Conservation (phyloP, 2,888 invertebrate species). For the Metallyticus violacea region DNA sequence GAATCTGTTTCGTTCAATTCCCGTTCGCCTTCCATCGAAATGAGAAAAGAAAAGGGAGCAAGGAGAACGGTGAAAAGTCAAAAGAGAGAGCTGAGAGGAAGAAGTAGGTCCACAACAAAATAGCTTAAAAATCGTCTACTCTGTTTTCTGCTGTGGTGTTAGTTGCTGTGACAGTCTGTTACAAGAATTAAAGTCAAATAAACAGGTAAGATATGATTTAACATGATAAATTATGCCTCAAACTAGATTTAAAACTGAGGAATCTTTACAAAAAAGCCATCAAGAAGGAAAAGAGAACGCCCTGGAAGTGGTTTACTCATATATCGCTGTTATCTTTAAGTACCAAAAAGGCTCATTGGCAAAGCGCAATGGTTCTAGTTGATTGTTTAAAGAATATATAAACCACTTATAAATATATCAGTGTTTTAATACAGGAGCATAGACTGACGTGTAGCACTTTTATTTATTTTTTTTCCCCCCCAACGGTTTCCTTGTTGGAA, state of each 20-base stretch:
- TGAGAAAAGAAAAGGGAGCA: constrained; percentile 38
- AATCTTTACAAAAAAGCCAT: constrained; percentile 10
- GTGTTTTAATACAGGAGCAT: not conserved
- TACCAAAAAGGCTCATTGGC: not conserved
- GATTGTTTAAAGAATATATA: not conserved
- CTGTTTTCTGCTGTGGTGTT: constrained; percentile 29
- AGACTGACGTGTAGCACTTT: not conserved
- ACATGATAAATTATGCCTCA: not conserved
- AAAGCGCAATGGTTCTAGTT: not conserved
- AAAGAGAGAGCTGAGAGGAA: constrained; percentile 49
- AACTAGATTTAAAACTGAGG: not conserved
- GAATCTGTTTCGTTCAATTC: constrained; percentile 21
- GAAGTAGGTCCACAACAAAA: constrained; percentile 47
- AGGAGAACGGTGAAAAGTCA: constrained; percentile 38
- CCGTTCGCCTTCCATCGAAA: constrained; percentile 24
- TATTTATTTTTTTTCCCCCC: not conserved
- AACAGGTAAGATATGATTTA: constrained; percentile 25
- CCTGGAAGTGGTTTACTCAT: constrained; percentile 19
- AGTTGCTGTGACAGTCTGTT: constrained; percentile 24
- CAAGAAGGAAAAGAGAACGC: constrained; percentile 26
- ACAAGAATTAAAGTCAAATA: not conserved
- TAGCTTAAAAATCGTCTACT: constrained; percentile 34
- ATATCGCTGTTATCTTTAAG: constrained; percentile 13
- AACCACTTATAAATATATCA: not conserved
- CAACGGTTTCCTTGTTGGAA: not conserved